Evolutionary conservation across 2,888 invertebrate genomes (phyloP), one percentile per base, ranked within the genome.

Genomic region (Margaritifera margaritifera): DNA sequence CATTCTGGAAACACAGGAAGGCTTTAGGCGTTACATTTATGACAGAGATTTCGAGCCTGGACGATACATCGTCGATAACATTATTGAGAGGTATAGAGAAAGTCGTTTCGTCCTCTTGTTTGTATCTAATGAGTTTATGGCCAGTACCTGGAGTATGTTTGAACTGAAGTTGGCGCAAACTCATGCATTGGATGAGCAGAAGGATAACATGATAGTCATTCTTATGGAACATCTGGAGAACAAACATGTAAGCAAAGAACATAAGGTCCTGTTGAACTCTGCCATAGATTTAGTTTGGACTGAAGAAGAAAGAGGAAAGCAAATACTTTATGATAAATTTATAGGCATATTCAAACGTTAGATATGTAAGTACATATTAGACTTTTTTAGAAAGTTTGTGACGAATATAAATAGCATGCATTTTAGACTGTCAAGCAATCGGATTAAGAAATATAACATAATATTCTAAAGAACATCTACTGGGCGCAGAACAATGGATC

Each of bases 11-110:
- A 88, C 88, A 0, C 90, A 92, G 20, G 72, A 72, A 92, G 25
- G 55, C 6, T 52, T 62, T 6, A 56, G 27, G 57, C 50, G 93
- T 0, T 94, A 94, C 79, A 88, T 94, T 5, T 94, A 94, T 75
- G 93, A 94, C 83, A 90, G 94, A 59, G 94, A 94, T 80, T 94
- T 94, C 85, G 92, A 93, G 92, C 92, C 93, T 31, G 94, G 94
- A 0, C 90, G 93, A 0, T 92, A 93, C 5, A 94, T 94, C 68
- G 86, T 93, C 73, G 94, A 94, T 82, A 94, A 94, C 77, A 94
- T 94, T 74, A 92, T 93, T 0, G 92, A 92, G 0, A 93, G 93
- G 80, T 93, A 94, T 92, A 93, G 93, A 79, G 91, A 92, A 1
- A 94, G 94, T 0, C 90, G 92, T 25, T 91, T 92, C 4, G 91